Evolutionary conservation across 2,888 invertebrate species (phyloP).

Genomic region (Anoplius nigerrimus): DNA sequence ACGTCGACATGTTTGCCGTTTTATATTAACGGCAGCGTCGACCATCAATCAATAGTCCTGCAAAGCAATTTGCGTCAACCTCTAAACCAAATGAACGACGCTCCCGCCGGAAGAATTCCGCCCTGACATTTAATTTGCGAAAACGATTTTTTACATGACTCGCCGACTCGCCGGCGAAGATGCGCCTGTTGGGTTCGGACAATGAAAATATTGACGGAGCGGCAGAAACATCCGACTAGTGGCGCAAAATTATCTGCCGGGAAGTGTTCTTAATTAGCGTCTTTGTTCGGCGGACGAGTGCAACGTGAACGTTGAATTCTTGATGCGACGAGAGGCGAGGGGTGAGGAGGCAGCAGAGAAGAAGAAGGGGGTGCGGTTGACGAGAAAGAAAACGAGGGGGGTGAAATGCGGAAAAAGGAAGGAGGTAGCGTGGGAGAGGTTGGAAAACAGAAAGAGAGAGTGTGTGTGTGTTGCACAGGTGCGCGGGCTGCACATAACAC

Average conservation of each 20-base stretch:
- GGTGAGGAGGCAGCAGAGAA: constrained; percentile 1
- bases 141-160: constrained; percentile 46
- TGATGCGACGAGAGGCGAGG: constrained; percentile 1
- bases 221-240: constrained; percentile 21
- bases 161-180: constrained; percentile 22
- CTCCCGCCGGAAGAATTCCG: too few relatives aligned
- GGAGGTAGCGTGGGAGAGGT: neutral
- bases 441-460: neutral
- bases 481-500: constrained; percentile 42
- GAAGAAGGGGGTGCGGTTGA: constrained; percentile 17
- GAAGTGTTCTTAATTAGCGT: constrained; percentile 57
- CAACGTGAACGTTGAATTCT: neutral
- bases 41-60: too few relatives aligned
- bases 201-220: constrained; percentile 48
- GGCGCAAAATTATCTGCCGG: constrained; percentile 51
- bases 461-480: constrained; percentile 46
- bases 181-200: constrained; percentile 25
- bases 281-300: constrained; percentile 47
- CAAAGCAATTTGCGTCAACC: neutral
- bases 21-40: too few relatives aligned
- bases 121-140: too few relatives aligned
- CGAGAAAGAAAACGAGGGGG: constrained; percentile 2
- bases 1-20: too few relatives aligned
- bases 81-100: neutral
- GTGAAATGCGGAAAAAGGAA: neutral